Conservation (phyloP, 2,113 vertebrate species). For the Henicopernis longicauda region DNA sequence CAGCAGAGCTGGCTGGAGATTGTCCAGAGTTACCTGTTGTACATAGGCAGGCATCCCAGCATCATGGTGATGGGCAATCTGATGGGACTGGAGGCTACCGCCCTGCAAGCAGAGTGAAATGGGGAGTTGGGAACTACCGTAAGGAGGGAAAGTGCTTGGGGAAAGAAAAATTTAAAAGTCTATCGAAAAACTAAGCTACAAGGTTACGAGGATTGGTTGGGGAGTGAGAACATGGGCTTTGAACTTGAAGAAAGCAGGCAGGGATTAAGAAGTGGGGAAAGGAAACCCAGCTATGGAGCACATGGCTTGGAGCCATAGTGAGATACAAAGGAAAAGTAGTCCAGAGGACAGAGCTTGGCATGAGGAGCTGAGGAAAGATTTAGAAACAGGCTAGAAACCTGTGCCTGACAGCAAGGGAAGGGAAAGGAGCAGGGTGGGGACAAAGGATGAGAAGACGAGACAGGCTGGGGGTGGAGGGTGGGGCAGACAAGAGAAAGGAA, state of each 20-base stretch:
- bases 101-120: background rate
- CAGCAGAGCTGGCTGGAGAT: background rate
- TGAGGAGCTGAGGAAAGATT: constrained; percentile 23
- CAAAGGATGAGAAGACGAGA: constrained; percentile 23
- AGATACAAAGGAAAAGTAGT: constrained; percentile 1
- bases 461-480: constrained; percentile 46
- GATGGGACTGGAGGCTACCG: background rate
- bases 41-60: background rate
- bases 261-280: background rate
- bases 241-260: background rate
- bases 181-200: background rate
- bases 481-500: constrained; percentile 36
- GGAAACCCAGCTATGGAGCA: background rate
- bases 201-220: background rate
- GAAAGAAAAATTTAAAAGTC: background rate
- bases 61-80: background rate
- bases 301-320: background rate
- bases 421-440: constrained; percentile 52
- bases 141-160: background rate
- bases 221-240: background rate
- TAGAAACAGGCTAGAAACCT: constrained; percentile 50
- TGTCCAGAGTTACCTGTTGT: background rate
- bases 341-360: background rate
- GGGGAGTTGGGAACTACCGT: background rate
- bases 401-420: constrained; percentile 2